Conservation (phyloP, 2,888 invertebrate species). For the Philonicus albiceps region DNA sequence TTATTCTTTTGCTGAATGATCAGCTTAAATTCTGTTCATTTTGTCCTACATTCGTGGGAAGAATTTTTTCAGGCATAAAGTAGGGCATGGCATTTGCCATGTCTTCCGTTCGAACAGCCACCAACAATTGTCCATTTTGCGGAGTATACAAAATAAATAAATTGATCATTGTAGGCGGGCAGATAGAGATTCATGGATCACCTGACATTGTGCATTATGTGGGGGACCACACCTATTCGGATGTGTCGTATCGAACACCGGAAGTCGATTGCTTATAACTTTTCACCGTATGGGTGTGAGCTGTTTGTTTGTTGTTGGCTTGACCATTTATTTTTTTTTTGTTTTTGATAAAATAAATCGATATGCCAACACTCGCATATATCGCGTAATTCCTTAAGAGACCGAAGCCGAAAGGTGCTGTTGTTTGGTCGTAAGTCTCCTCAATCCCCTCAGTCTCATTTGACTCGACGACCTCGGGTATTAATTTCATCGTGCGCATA, state of each 20-base stretch:
- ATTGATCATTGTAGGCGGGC: slow-evolving; percentile 15
- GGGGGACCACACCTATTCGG: background rate
- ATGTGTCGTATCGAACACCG: background rate
- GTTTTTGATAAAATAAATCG: background rate
- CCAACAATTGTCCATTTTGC: slow-evolving; percentile 4
- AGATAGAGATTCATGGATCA: slow-evolving; percentile 13
- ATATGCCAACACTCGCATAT: background rate
- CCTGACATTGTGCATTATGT: slow-evolving; percentile 27
- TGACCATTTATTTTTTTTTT: background rate
- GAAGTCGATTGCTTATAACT: background rate
- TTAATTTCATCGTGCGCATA: slow-evolving; percentile 42
- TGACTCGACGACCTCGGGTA: slow-evolving; percentile 27
- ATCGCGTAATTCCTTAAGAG: background rate
- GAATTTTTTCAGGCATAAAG: background rate
- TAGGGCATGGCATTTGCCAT: slow-evolving; percentile 36
- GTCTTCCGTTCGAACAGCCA: slow-evolving; percentile 10
- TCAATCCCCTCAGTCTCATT: background rate
- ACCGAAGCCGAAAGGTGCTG: slow-evolving; percentile 5
- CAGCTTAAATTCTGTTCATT: background rate
- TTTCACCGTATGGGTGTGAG: background rate
- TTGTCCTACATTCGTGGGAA: slow-evolving; percentile 22
- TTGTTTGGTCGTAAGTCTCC: slow-evolving; percentile 25
- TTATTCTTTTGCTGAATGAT: background rate
- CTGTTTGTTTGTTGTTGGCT: background rate
- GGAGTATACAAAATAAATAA: background rate